A percentile compares a stretch with the other conserved stretches of the same genome.
These are phyloP conservation scores for Drosophila asahinai DNA, from an alignment of 1,140 invertebrate species.

Conservation along the genomic window DNA sequence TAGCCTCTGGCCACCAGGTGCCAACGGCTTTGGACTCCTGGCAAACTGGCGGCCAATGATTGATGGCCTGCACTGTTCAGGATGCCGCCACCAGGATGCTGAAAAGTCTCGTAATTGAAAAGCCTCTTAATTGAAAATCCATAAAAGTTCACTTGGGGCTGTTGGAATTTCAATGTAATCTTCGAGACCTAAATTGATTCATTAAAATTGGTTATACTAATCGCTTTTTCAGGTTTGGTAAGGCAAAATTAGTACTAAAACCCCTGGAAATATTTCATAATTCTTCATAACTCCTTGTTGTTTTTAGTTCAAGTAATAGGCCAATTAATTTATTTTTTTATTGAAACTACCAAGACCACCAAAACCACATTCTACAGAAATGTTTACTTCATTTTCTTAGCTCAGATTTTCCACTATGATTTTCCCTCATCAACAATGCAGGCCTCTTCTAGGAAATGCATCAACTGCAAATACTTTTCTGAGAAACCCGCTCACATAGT, in stretches of 20 bases:
- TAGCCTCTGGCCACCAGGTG: constrained; percentile 27
- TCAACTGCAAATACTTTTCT: neutral
- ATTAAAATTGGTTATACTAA: neutral
- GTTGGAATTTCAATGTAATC: neutral
- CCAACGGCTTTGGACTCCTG: constrained; percentile 10
- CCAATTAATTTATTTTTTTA: neutral
- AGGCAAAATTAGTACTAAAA: neutral
- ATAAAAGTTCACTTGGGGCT: constrained; percentile 16
- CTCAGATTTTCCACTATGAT: neutral
- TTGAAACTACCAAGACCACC: neutral
- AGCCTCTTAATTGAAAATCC: constrained; percentile 18
- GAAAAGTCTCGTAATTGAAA: constrained; percentile 1
- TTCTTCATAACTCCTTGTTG: no score
- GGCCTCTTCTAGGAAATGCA: neutral
- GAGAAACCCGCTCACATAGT: neutral
- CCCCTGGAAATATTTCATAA: neutral
- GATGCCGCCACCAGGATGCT: neutral
- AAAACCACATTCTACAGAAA: neutral
- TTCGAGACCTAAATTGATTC: neutral
- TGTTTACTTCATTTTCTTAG: neutral
- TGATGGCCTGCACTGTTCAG: neutral
- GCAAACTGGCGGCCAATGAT: constrained; percentile 15
- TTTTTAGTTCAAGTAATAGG: neutral
- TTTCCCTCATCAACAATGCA: neutral
- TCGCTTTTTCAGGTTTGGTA: neutral